Evolutionary conservation across 2,113 vertebrate species (phyloP), one percentile per base, ranked within the genome.

Genomic region (Misgurnus anguillicaudatus): DNA sequence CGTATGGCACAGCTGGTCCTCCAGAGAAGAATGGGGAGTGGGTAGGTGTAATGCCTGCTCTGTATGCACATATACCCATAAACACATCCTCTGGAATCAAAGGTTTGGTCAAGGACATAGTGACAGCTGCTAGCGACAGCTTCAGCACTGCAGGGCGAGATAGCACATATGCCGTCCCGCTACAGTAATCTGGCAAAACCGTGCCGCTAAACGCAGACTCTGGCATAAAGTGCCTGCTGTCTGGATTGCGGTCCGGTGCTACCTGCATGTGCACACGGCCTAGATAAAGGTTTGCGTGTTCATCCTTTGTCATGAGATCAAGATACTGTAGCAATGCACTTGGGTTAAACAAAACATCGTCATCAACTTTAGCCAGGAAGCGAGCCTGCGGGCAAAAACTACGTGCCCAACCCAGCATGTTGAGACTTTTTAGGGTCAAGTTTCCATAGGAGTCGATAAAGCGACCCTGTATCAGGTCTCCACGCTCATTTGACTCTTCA

Each of bases 311-410:
- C 74, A 80, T 91, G 42, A 80, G 86, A 87, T 88, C 90, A 38
- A 93, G 85, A 66, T 89, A 92, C 48, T 88, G 89, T 42, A 94
- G 88, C 2, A 97, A 90, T 0, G 90, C 87, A 0, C 84, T 88
- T 1, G 92, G 90, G 19, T 96, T 97, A 73, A 97, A 93, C n/a
- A 95, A 90, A 11, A 97, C 94, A 4, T 97, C 96, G 3, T 97
- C 96, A 1, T 97, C 96, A 0, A 94, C 95, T 85, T 97, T 97
- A 78, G 94, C 90, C 36, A 95, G n/a, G 78, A 93, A 96, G 70
- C 85, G 89, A 19, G 93, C 94, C 60, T 85, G 85, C 0, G 91
- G 88, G 81, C 96, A 97, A 84, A 93, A 92, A 0, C 85, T 82
- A 21, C 88, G 79, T 0, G 87, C 90, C 95, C 95, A 97, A 57